Base-by-base conservation (phyloP, 2,888 invertebrate genomes). In the Hemithea aestivaria region DNA sequence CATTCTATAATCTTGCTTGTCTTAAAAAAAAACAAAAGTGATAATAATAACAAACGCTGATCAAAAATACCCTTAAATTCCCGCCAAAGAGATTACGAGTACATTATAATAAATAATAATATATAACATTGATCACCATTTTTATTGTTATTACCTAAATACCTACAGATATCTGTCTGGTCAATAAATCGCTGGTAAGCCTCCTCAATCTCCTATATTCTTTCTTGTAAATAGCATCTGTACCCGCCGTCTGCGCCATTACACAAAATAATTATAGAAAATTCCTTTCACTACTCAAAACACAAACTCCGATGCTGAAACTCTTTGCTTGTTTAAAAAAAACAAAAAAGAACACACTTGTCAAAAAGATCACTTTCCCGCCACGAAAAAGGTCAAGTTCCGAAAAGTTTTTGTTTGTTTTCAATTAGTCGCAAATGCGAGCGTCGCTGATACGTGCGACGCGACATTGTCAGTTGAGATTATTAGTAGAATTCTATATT, bases 91-190 rank as follows among this genome's bases (percentile, higher is more conserved):
- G n/a, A n/a, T n/a, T n/a, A n/a, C n/a, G n/a, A n/a, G n/a, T n/a
- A n/a, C n/a, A n/a, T n/a, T n/a, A n/a, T n/a, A n/a, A n/a, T n/a
- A n/a, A n/a, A n/a, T n/a, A n/a, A n/a, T 7, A 4, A 24, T 20
- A n/a, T 4, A 20, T 9, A 8, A 16, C 16, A 16, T 16, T 5
- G 5, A 16, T 16, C 16, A 16, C 5, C 16, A 4, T 16, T 16
- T 16, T 2, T 1, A 20, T 20, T 6, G 9, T 7, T 29, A 29
- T 20, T 20, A 2, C 25, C 6, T n/a, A 8, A 24, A 25, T 60
- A 91, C 92, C 81, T 85, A 93, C 93, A 57, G 91, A 91, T 44
- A 91, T 89, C 74, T 91, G 90, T 58, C 91, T 87, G 51, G 91
- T 89, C 53, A 91, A 90, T 40, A 91, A 77, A 62, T 92, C 91